Evolutionary conservation across 2,888 invertebrate species (phyloP), one percentile per base, ranked within the genome.

Genomic region (Himalopsyche anomala): DNA sequence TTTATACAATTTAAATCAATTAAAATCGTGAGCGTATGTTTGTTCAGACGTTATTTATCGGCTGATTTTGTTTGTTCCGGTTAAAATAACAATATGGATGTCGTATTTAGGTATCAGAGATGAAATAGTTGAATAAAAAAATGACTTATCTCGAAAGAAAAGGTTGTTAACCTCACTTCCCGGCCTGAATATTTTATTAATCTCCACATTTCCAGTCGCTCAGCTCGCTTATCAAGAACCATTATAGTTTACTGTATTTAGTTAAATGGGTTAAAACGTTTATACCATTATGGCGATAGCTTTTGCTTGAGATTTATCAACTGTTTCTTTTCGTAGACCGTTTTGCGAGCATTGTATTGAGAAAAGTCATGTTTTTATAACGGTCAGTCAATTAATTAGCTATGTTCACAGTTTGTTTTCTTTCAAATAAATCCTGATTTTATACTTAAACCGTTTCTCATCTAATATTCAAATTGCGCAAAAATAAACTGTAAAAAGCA

Each of bases 161-260:
- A 62, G 62, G 62, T 62, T 62, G 62, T 62, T 62, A n/a, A 62
- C 62, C 62, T 28, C 19, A n/a, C 62, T 62, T 62, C 28, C 62
- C 62, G 62, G 62, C 19, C 62, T 62, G 62, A n/a, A 62, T 62
- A 62, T 28, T 62, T 62, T 62, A 62, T 62, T 62, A 62, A 62
- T 62, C 62, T 62, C 62, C 62, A 19, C 28, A 28, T 62, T 62
- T 62, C 62, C 62, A 62, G 62, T 62, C 62, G 28, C 62, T 62
- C 28, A 19, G n/a, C 19, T 62, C 28, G 5, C 19, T 62, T 62
- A 62, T 62, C 62, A 62, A 28, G 28, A 28, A 28, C 62, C 62
- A 62, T 62, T 62, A 62, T 62, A 62, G 62, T 62, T 62, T 62
- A 62, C 62, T 62, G 62, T 62, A 62, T 62, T 62, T 62, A 62